Evolutionary conservation across 2,797 vertebrate genomes (phyloP).

Genomic region (Xenops minutus): DNA sequence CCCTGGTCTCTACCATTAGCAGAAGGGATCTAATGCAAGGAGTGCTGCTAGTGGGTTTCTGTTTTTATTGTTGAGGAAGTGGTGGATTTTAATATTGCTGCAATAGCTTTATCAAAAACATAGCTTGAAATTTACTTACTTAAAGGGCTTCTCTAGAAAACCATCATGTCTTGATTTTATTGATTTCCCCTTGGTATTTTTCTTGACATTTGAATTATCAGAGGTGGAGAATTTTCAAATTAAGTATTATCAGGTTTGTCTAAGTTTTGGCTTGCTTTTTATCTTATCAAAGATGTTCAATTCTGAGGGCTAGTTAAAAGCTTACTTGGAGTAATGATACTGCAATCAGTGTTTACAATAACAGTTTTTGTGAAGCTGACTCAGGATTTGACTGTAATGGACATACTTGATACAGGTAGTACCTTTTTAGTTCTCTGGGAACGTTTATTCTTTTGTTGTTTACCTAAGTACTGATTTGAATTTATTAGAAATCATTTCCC

Average conservation of each 20-base stretch:
- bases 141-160: neutral
- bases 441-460: neutral
- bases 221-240: neutral
- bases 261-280: neutral
- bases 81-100: neutral
- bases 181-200: neutral
- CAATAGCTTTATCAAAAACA: neutral
- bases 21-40: neutral
- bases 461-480: neutral
- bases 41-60: neutral
- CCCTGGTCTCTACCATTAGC: neutral
- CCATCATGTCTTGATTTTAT: neutral
- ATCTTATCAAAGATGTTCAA: neutral
- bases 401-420: neutral
- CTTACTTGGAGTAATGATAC: neutral
- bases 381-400: neutral
- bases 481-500: constrained; percentile 11
- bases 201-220: neutral
- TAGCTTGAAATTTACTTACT: neutral
- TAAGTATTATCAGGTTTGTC: neutral
- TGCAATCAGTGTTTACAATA: neutral
- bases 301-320: neutral
- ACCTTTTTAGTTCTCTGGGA: neutral
- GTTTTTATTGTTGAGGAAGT: neutral
- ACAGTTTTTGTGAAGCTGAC: neutral